phyloP scores from a whole-genome alignment of 2,113 vertebrate species.

The Brachyhypopomus occidentalis region DNA sequence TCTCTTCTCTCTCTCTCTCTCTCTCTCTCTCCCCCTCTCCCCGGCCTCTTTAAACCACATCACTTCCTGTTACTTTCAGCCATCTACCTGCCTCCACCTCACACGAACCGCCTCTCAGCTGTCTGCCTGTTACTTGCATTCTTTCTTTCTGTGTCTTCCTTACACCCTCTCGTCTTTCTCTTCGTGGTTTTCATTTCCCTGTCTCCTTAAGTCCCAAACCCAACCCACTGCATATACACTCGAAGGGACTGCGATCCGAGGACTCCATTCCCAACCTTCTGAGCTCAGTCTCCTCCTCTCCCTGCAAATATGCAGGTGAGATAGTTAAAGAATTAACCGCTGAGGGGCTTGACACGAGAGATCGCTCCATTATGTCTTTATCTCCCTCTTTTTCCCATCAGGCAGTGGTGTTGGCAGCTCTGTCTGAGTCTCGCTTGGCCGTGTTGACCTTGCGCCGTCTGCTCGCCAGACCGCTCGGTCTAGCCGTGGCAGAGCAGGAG shows the following conservation, averaged over 20 bases:
- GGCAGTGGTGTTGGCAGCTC: slow-evolving; percentile 21
- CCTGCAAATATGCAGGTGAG: neutral
- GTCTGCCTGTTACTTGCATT: neutral
- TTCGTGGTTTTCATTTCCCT: neutral
- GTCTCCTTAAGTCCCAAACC: too few species aligned
- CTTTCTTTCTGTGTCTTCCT: neutral
- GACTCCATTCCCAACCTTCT: too few species aligned
- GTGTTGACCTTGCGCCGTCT: slow-evolving; percentile 39
- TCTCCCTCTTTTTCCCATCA: slow-evolving; percentile 8
- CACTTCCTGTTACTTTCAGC: slow-evolving; percentile 64
- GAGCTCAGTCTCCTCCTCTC: slow-evolving; percentile 1
- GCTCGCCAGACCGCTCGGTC: slow-evolving; percentile 51
- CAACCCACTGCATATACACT: neutral
- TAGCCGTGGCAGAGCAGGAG: slow-evolving; percentile 32
- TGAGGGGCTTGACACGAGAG: neutral
- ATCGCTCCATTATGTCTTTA: slow-evolving; percentile 1
- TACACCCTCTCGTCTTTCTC: neutral
- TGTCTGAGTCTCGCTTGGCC: slow-evolving; percentile 58
- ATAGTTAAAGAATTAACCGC: neutral
- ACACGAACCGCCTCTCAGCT: slow-evolving; percentile 12
- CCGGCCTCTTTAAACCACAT: slow-evolving; percentile 43
- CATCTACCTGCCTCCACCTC: slow-evolving; percentile 16
- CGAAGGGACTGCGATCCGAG: too few species aligned
- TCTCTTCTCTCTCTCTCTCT: neutral
- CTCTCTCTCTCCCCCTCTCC: neutral